These are phyloP conservation scores for Drosophila funebris DNA, from an alignment of 1,140 invertebrate genomes.

Conservation along the genomic window DNA sequence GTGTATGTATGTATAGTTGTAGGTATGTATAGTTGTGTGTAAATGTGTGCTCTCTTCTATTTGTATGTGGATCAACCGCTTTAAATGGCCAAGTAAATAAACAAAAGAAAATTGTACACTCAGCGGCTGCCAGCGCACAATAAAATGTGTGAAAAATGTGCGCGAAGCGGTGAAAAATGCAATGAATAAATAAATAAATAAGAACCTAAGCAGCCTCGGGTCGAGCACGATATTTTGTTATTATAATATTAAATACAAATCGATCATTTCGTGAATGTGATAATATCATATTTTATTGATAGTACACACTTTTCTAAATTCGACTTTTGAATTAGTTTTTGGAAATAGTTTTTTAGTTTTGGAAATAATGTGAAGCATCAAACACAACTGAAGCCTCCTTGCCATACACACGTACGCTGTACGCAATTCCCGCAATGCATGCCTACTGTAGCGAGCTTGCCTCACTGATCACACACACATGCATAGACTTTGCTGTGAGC, in stretches of 20 bases:
- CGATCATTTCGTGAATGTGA: slow-evolving; percentile 56
- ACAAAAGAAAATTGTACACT: slow-evolving; percentile 76
- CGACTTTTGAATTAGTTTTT: not conserved
- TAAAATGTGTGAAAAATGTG: slow-evolving; percentile 80
- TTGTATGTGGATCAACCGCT: slow-evolving; percentile 63
- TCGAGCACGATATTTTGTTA: slow-evolving; percentile 51
- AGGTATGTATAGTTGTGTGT: not conserved
- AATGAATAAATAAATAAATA: slow-evolving; percentile 67
- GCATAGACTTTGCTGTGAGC: no score
- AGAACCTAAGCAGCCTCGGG: slow-evolving; percentile 26
- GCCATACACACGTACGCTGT: no score
- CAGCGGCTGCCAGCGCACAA: slow-evolving; percentile 58
- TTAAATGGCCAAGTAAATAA: slow-evolving; percentile 79
- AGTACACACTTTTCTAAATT: not conserved
- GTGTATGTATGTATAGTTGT: not conserved
- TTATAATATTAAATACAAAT: slow-evolving; percentile 71
- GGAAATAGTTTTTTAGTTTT: no score
- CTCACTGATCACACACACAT: no score
- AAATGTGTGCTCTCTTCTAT: slow-evolving; percentile 28
- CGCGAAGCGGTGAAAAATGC: slow-evolving; percentile 58
- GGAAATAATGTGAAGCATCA: no score
- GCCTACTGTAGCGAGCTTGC: no score
- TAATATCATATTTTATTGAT: not conserved
- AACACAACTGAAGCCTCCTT: no score
- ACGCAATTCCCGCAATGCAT: no score